Evolutionary conservation across 2,113 vertebrate genomes (phyloP), one percentile per base, ranked within the genome.

Genomic region (Mesitornis unicolor): DNA sequence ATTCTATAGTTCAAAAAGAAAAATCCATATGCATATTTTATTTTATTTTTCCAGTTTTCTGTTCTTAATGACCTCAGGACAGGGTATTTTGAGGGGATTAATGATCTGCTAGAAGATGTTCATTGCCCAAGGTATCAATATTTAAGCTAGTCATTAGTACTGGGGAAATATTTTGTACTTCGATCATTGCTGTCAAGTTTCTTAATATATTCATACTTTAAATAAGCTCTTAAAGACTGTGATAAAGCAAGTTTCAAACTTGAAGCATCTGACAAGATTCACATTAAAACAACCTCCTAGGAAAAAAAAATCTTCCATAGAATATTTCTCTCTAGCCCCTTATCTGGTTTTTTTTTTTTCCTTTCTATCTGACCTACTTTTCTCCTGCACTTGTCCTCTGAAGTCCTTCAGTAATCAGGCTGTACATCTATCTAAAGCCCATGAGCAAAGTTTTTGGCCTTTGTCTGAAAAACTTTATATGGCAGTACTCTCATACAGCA

Each of bases 391-490:
- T 84, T 86, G 68, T 88, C 91, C 90, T 95, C 87, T 89, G 79
- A 96, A 91, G 89, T 92, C 89, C 91, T 93, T 95, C 95, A 91
- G 86, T 93, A 95, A 97, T 95, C 93, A 95, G 47, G 35, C 35
- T 92, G 60, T 89, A 63, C 75, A 95, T 93, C 81, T 94, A 60
- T 69, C 65, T 87, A 81, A 96, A 80, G 64, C 80, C 90, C 69
- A 91, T 42, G 10, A 92, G 93, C 56, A 91, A 94, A 87, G 38
- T n/a, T 89, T 89, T 85, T 92, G 88, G 87, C 94, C 80, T 97
- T 94, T 88, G 57, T 22, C 84, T 94, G 71, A 70, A 82, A 96
- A 95, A 68, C 35, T 82, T 93, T 79, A 95, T 93, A 90, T 83
- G 82, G 60, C 29, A 77, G 35, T n/a, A 81, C 50, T 60, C 42